These are phyloP conservation scores for Lamprologus sp. DNA, from an alignment of 2,113 vertebrate species.

Conservation along the genomic window DNA sequence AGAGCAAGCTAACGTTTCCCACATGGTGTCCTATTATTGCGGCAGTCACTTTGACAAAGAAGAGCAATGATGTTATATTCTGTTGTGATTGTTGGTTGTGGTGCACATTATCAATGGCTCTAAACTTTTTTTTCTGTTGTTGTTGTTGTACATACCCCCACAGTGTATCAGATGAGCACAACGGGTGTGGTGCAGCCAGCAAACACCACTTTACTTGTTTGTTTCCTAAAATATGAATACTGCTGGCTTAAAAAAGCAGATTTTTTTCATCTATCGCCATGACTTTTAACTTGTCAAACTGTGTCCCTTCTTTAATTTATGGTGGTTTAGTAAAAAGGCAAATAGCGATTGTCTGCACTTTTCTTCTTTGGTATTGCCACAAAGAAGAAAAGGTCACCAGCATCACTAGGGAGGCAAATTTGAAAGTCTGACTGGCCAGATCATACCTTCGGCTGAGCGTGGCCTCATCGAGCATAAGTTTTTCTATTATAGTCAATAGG, in stretches of 20 bases:
- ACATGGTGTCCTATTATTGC: background rate
- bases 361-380: background rate
- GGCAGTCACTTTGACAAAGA: background rate
- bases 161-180: background rate
- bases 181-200: background rate
- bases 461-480: background rate
- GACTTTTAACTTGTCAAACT: background rate
- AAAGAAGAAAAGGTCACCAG: background rate
- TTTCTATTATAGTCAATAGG: background rate
- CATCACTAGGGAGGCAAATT: background rate
- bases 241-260: background rate
- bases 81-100: background rate
- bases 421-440: background rate
- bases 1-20: background rate
- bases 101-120: background rate
- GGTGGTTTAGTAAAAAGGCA: background rate
- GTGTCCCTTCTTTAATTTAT: background rate
- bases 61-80: background rate
- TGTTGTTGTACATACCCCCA: background rate
- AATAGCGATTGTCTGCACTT: background rate
- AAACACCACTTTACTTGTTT: background rate
- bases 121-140: background rate
- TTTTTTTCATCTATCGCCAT: fast-evolving
- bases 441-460: background rate
- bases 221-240: background rate